phyloP scores from a whole-genome alignment of 2,797 vertebrate species.

The Pseudochromis fuscus region DNA sequence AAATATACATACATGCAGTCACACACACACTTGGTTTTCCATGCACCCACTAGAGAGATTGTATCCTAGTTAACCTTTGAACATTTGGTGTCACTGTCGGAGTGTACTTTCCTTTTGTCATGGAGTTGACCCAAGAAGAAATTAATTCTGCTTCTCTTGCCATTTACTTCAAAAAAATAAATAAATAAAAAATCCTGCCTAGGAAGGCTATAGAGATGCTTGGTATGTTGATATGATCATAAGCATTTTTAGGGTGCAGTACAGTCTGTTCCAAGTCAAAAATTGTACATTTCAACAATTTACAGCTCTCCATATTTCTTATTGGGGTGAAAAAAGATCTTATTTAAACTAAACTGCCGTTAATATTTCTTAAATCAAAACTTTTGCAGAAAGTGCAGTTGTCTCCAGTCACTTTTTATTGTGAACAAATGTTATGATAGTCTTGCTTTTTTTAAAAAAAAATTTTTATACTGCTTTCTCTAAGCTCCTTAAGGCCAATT shows the following conservation, averaged over 20 bases:
- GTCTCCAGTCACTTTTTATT: slow-evolving; percentile 14
- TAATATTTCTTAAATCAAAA: slow-evolving; percentile 50
- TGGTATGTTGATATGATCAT: slow-evolving; percentile 42
- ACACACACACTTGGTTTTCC: no score
- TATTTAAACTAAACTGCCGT: slow-evolving; percentile 40
- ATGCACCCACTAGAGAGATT: slow-evolving; percentile 12
- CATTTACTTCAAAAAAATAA: slow-evolving; percentile 3
- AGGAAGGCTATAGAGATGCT: slow-evolving; percentile 56
- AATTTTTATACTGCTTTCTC: slow-evolving; percentile 1
- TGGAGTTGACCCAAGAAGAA: slow-evolving; percentile 23
- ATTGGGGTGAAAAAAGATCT: slow-evolving; percentile 27
- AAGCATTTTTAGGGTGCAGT: slow-evolving; percentile 20
- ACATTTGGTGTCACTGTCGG: background rate
- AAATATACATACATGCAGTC: no score
- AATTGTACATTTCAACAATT: slow-evolving; percentile 24
- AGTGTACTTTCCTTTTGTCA: slow-evolving; percentile 16
- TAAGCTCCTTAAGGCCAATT: slow-evolving; percentile 11
- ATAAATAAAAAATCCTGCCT: slow-evolving; percentile 36
- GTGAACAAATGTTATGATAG: slow-evolving; percentile 25
- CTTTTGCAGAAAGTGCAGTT: slow-evolving; percentile 24
- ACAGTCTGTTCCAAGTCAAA: background rate
- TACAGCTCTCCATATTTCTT: slow-evolving; percentile 26
- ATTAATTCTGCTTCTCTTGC: slow-evolving; percentile 26
- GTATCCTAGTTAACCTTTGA: background rate
- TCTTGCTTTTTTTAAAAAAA: background rate